Evolutionary conservation across 2,797 vertebrate genomes (phyloP).

Genomic region (Chrysocyon brachyurus): DNA sequence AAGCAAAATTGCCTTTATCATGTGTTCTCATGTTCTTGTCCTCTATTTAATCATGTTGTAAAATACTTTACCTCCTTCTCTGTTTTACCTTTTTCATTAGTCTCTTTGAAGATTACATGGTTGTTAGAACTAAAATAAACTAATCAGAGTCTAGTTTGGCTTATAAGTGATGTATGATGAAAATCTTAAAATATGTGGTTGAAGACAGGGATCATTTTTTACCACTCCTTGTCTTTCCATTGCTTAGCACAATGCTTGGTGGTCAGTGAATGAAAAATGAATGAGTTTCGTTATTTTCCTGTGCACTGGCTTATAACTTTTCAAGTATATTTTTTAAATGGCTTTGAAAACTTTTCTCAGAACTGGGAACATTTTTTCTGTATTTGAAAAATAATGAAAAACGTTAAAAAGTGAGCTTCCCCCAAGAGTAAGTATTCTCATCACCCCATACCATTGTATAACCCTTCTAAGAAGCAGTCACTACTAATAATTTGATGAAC

Average conservation of each 20-base stretch:
- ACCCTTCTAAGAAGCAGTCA: background rate
- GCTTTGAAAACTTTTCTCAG: background rate
- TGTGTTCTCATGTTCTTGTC: background rate
- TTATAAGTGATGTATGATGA: background rate
- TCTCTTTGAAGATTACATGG: background rate
- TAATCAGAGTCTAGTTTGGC: background rate
- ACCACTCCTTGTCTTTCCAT: background rate
- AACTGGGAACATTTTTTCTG: background rate
- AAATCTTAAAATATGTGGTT: background rate
- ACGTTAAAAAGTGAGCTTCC: background rate
- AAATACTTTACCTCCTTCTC: background rate
- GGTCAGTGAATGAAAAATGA: background rate
- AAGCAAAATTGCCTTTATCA: background rate
- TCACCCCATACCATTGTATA: background rate
- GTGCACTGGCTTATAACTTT: background rate
- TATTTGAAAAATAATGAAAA: background rate
- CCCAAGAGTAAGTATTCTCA: background rate
- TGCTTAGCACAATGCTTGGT: background rate
- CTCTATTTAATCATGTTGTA: background rate
- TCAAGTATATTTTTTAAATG: conserved; percentile 25
- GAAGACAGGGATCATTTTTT: background rate
- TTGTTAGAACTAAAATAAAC: conserved; percentile 9
- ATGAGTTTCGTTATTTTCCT: background rate
- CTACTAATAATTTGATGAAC: background rate
- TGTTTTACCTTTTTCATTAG: background rate